Conservation (phyloP, 2,113 vertebrate species). For the Amblyornis subalaris region DNA sequence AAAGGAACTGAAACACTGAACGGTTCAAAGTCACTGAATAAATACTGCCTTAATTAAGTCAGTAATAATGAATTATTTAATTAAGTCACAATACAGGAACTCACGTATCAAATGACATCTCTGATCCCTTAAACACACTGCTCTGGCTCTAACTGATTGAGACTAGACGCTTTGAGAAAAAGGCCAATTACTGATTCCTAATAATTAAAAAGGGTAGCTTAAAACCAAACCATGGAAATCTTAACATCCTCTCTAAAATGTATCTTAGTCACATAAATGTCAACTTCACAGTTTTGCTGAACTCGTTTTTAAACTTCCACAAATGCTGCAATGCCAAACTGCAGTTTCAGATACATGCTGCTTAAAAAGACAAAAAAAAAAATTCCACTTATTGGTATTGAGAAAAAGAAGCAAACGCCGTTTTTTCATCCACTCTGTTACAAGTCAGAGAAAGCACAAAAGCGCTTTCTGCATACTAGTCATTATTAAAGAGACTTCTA, state of each 20-base stretch:
- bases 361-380: background rate
- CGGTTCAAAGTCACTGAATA: background rate
- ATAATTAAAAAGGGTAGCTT: background rate
- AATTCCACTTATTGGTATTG: background rate
- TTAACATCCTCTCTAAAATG: background rate
- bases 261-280: background rate
- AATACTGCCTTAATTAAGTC: slow-evolving; percentile 21
- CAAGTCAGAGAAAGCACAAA: background rate
- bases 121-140: background rate
- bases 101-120: background rate
- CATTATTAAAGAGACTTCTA: background rate
- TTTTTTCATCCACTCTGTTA: background rate
- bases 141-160: background rate
- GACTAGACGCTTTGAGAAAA: background rate
- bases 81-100: slow-evolving; percentile 14
- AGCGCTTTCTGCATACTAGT: background rate
- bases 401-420: background rate
- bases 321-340: background rate
- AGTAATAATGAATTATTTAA: slow-evolving; percentile 18
- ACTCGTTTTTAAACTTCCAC: background rate
- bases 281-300: background rate
- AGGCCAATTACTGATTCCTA: background rate
- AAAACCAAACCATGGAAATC: background rate
- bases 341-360: background rate
- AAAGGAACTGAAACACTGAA: slow-evolving; percentile 22